Evolutionary conservation across 2,888 invertebrate genomes (phyloP).

Genomic region (Brenthis hecate): DNA sequence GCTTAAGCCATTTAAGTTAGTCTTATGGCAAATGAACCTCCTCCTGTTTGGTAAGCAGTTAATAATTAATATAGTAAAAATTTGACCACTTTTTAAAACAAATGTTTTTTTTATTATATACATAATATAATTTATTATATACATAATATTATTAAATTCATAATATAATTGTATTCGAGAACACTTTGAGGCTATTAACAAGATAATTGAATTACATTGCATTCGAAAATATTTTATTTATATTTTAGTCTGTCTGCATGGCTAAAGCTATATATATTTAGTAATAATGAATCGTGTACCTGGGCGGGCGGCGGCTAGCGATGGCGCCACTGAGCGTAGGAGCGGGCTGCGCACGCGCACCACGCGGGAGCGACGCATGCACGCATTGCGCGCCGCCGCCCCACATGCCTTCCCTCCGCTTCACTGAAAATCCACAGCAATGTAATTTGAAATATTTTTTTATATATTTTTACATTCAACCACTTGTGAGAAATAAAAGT

Average conservation of each 20-base stretch:
- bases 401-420: slow-evolving; percentile 73
- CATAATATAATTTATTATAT: too few relatives aligned
- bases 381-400: slow-evolving; percentile 81
- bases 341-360: slow-evolving; percentile 71
- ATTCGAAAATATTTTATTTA: neutral
- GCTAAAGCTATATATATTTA: neutral
- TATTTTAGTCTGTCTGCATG: neutral
- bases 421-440: slow-evolving; percentile 57
- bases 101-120: too few relatives aligned
- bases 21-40: too few relatives aligned
- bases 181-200: too few relatives aligned
- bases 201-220: neutral
- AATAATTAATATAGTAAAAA: too few relatives aligned
- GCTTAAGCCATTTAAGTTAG: too few relatives aligned
- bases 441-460: neutral
- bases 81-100: too few relatives aligned
- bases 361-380: slow-evolving; percentile 78
- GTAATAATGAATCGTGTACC: slow-evolving; percentile 48
- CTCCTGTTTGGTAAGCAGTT: too few relatives aligned
- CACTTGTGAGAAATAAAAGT: too few relatives aligned
- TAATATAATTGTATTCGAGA: too few relatives aligned
- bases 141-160: too few relatives aligned
- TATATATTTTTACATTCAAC: too few relatives aligned
- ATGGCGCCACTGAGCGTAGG: slow-evolving; percentile 79
- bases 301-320: slow-evolving; percentile 77